Base-by-base conservation (phyloP, 23 tunicate species). In the Ascidia mentula region DNA sequence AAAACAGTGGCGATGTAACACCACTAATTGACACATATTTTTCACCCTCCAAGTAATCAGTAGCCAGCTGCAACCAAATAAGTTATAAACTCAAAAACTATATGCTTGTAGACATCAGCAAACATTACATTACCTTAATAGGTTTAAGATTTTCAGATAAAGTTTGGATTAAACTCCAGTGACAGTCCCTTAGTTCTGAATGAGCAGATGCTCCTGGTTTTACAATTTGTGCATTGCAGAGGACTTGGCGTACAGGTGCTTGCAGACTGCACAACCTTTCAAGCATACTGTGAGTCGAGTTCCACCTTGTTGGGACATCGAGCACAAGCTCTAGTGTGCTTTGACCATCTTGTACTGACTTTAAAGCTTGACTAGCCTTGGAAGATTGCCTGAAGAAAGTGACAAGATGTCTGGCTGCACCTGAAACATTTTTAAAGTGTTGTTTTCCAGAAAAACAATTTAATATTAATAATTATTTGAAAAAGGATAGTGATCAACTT, bases 371-470 rank as follows among this genome's bases (percentile, higher is more conserved):
- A 45, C 71, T 40, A 45, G 86, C 86, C 72, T 82, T 82, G 31
- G 79, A 82, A 30, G 86, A 82, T 26, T 72, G 86, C 72, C 71
- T 45, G 45, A 82, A 82, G 45, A 72, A 82, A 18, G 72, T 18
- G 13, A 73, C 86, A 13, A 82, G 86, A 61, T 82, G 86, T 73
- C 86, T 72, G 30, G 70, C 86, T 42, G 86, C 86, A 33, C 86
- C 86, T 72, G 42, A 82, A 72, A 73, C n/a, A n/a, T n/a, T n/a
- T n/a, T n/a, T n/a, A n/a, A n/a, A n/a, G n/a, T n/a, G n/a, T n/a
- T n/a, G n/a, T n/a, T n/a, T n/a, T n/a, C n/a, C n/a, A n/a, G n/a
- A n/a, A n/a, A 17, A 45, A 17, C 17, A 17, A 17, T n/a, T n/a
- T n/a, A n/a, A n/a, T n/a, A n/a, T n/a, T n/a, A n/a, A n/a, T n/a